These are phyloP conservation scores for Papilio aristodemus DNA, from an alignment of 1,140 invertebrate genomes.

Conservation along the genomic window DNA sequence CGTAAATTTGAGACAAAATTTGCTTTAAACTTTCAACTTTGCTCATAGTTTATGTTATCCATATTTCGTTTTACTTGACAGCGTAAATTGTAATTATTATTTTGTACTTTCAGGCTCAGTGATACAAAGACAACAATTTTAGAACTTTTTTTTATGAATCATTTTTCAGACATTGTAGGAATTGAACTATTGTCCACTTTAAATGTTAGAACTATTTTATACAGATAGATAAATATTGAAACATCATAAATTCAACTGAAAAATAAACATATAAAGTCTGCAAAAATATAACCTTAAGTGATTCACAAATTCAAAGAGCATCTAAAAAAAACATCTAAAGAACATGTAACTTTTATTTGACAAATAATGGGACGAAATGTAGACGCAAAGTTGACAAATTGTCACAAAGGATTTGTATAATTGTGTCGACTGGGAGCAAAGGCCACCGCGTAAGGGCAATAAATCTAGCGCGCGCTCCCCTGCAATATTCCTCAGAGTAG, in stretches of 20 bases:
- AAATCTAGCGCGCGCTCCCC: slow-evolving; percentile 10
- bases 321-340: not conserved
- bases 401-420: slow-evolving; percentile 28
- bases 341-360: slow-evolving; percentile 9
- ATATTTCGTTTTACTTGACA: not conserved
- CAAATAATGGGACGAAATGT: slow-evolving; percentile 1
- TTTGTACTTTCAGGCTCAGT: not conserved
- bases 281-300: no score
- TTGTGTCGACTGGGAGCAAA: slow-evolving; percentile 25
- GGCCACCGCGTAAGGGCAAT: slow-evolving; percentile 17
- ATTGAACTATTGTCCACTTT: no score
- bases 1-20: not conserved
- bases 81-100: not conserved
- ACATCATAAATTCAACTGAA: no score
- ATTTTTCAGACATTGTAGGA: no score
- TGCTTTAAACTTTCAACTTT: not conserved
- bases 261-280: no score
- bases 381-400: slow-evolving; percentile 31
- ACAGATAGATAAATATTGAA: no score
- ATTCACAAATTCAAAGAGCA: not conserved
- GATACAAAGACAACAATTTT: no score
- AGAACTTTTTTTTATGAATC: no score
- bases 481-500: slow-evolving; percentile 20
- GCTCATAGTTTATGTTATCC: not conserved
- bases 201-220: no score